phyloP scores from a whole-genome alignment of 23 tunicate species.

The Phallusia fumigata region DNA sequence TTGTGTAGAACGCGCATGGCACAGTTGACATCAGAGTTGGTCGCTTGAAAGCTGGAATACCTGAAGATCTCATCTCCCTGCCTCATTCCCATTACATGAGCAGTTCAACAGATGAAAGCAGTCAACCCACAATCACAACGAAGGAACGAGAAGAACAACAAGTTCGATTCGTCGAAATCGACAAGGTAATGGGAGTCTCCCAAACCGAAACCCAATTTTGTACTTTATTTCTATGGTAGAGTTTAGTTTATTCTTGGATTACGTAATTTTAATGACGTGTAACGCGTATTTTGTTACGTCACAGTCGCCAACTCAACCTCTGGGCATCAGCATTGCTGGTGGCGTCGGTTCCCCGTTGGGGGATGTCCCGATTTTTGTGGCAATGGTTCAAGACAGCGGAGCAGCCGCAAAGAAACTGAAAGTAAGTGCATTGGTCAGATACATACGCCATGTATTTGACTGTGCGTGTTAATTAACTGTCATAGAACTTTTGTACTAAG shows the following conservation, averaged over 20 bases:
- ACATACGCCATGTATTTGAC: no score
- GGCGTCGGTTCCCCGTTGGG: constrained; percentile 97
- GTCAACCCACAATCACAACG: constrained; percentile 21
- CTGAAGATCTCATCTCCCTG: constrained; percentile 35
- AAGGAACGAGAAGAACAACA: constrained; percentile 46
- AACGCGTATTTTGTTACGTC: neutral
- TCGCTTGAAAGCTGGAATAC: constrained; percentile 34
- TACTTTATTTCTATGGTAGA: neutral
- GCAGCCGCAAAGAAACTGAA: constrained; percentile 78
- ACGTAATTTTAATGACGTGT: neutral
- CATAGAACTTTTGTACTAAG: no score
- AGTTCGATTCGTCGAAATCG: constrained; percentile 68
- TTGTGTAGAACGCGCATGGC: constrained; percentile 52
- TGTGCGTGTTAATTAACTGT: no score
- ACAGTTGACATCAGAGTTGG: constrained; percentile 47
- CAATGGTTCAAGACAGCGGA: constrained; percentile 64
- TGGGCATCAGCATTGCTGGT: constrained; percentile 96
- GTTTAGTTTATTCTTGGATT: neutral
- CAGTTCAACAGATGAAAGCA: neutral
- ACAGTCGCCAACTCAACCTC: constrained; percentile 67
- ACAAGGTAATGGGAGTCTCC: constrained; percentile 32
- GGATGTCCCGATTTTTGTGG: constrained; percentile 95
- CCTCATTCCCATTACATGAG: constrained; percentile 20
- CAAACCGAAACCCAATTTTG: neutral
- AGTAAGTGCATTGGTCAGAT: constrained; percentile 11